Conservation (phyloP, 1,140 invertebrate species). For the Saccostrea cuccullata region DNA sequence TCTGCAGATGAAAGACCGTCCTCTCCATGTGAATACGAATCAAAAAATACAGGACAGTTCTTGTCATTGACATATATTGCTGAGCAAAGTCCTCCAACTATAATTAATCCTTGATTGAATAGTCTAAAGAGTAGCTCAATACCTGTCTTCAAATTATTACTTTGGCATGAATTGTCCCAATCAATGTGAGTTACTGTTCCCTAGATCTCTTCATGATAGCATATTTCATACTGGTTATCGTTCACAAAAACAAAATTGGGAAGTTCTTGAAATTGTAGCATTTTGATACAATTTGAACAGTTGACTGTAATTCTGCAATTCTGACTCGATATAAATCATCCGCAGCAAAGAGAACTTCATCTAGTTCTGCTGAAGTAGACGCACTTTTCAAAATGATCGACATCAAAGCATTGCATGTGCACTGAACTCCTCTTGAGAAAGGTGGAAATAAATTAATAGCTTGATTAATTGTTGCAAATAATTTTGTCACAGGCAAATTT, state of each 20-base stretch:
- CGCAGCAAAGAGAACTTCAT: neutral
- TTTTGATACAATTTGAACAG: conserved; percentile 7
- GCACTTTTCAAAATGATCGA: neutral
- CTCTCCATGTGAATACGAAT: conserved; percentile 27
- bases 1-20: conserved; percentile 32
- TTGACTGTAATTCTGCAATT: conserved; percentile 25
- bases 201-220: neutral
- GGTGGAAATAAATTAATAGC: conserved; percentile 4
- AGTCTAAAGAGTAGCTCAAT: neutral
- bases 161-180: neutral
- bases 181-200: conserved; percentile 26
- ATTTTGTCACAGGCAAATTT: neutral
- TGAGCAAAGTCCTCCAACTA: conserved; percentile 35
- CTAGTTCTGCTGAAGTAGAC: neutral
- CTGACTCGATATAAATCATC: conserved; percentile 34
- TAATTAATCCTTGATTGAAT: conserved; percentile 25
- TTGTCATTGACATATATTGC: conserved; percentile 10
- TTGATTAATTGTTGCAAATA: conserved; percentile 32
- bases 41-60: conserved; percentile 26
- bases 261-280: conserved; percentile 39
- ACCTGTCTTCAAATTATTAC: neutral
- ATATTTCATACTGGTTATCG: neutral
- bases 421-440: conserved; percentile 21
- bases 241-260: neutral
- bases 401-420: conserved; percentile 43